Percentiles rank a stretch among this genome's conserved stretches.
Evolutionary conservation across 2,888 invertebrate species (phyloP).

Genomic region (Drosophila leonis): DNA sequence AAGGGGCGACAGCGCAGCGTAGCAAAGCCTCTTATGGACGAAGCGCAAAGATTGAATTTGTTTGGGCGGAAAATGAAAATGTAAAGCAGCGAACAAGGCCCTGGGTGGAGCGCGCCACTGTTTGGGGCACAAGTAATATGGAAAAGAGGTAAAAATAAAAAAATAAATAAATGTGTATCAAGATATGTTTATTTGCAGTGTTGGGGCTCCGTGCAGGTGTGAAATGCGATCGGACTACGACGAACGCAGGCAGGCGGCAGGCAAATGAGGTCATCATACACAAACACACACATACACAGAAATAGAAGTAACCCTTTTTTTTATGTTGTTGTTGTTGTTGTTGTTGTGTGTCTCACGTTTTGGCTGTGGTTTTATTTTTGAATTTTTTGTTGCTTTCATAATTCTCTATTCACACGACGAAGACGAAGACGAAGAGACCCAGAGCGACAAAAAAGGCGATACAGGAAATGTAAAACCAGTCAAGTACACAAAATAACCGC

Average conservation of each 20-base stretch:
- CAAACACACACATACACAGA: background rate
- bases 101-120: slow-evolving; percentile 12
- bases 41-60: slow-evolving; percentile 65
- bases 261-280: slow-evolving; percentile 58
- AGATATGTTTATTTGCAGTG: slow-evolving; percentile 64
- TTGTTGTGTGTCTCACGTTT: slow-evolving; percentile 34
- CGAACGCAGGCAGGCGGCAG: slow-evolving; percentile 42
- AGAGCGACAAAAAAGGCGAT: slow-evolving; percentile 62
- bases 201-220: slow-evolving; percentile 54
- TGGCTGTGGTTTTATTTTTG: slow-evolving; percentile 53
- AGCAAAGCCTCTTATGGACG: slow-evolving; percentile 71
- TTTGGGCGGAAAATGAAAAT: slow-evolving; percentile 69
- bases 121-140: slow-evolving; percentile 48
- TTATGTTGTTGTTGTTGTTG: slow-evolving; percentile 5
- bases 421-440: slow-evolving; percentile 11
- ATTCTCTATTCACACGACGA: slow-evolving; percentile 62
- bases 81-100: slow-evolving; percentile 21
- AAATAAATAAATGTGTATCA: slow-evolving; percentile 63
- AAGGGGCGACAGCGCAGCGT: slow-evolving; percentile 41
- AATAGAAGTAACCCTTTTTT: slow-evolving; percentile 61
- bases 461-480: slow-evolving; percentile 79
- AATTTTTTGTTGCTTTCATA: slow-evolving; percentile 53
- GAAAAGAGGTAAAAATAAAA: slow-evolving; percentile 54
- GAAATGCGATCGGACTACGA: slow-evolving; percentile 60
- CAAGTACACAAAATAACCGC: slow-evolving; percentile 67